Base-by-base conservation (phyloP, 2,797 vertebrate genomes). In the Rhyacichthys aspro region DNA sequence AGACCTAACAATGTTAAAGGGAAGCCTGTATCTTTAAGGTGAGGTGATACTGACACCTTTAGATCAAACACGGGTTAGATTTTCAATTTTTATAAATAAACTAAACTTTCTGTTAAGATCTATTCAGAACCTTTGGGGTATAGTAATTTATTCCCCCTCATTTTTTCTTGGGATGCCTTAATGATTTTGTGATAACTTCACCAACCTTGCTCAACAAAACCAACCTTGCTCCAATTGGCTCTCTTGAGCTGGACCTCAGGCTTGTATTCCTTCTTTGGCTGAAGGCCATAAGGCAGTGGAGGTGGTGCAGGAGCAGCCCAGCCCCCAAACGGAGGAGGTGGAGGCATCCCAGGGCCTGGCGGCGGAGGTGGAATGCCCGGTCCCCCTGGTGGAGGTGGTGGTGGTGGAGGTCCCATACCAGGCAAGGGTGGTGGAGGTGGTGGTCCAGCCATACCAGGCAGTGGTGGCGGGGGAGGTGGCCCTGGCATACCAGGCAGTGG, bases 141-240 rank as follows among this genome's bases (percentile, higher is more conserved):
- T 16, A 10, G 42, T 43, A 16, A 8, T 15, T 15, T 43, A 43
- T 17, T 43, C 15, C 42, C 9, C 16, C 42, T 43, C n/a, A 43
- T n/a, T n/a, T n/a, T n/a, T n/a, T n/a, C n/a, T n/a, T n/a, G n/a
- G n/a, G n/a, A n/a, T n/a, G n/a, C n/a, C 7, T 43, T 43, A 1
- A 7, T 43, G 5, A 43, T 43, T 43, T 43, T 19, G 17, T 39
- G 37, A 53, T 19, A 39, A 39, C 9, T 18, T 10, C 8, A 16
- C 91, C 86, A 70, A 98, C 96, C 95, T 97, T 96, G 72, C 89
- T 91, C 94, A 28, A 18, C 34, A 38, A 19, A 42, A 79, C 91
- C 86, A 70, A 98, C 96, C 95, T 97, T 96, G 73, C 89, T 91
- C 94, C 94, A 95, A 62, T 92, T 94, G 71, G 93, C 92, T 56